phyloP scores from a whole-genome alignment of 2,113 vertebrate species.

The Rhynchopsitta pachyrhyncha region DNA sequence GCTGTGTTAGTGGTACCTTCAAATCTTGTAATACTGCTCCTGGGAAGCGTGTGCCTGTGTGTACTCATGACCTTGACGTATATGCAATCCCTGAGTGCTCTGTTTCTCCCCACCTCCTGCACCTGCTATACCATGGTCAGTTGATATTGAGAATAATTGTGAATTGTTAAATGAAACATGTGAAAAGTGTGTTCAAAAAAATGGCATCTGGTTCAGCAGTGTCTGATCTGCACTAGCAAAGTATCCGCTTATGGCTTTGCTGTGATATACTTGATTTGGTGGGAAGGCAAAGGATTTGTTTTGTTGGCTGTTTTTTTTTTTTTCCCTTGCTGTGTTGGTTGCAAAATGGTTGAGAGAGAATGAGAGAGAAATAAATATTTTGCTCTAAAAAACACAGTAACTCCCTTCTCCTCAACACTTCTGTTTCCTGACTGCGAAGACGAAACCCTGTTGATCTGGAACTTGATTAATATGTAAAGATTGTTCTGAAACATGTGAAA shows the following conservation, averaged over 20 bases:
- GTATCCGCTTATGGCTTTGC: not conserved
- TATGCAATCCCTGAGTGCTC: not conserved
- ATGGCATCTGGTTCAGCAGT: fast-evolving
- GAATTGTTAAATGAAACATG: conserved; percentile 11
- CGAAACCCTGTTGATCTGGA: not conserved
- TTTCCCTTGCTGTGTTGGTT: not conserved
- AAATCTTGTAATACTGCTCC: not conserved
- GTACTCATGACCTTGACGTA: not conserved
- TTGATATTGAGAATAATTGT: not conserved
- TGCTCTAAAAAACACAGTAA: not conserved
- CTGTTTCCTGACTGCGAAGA: not conserved
- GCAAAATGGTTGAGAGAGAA: not conserved
- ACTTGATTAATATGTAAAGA: not conserved
- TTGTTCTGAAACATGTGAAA: not conserved
- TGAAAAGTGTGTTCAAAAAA: not conserved
- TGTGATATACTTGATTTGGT: not conserved
- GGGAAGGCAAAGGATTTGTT: not conserved
- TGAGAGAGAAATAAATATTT: not conserved
- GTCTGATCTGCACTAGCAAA: not conserved
- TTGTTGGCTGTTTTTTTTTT: not conserved
- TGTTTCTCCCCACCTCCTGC: not conserved
- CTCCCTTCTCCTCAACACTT: not conserved
- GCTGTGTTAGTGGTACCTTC: fast-evolving
- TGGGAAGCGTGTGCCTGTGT: not conserved
- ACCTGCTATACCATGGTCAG: not conserved